Percentiles rank a stretch among this genome's conserved stretches.
Evolutionary conservation across 2,797 vertebrate genomes (phyloP).

Genomic region (Molossus alvarezi): DNA sequence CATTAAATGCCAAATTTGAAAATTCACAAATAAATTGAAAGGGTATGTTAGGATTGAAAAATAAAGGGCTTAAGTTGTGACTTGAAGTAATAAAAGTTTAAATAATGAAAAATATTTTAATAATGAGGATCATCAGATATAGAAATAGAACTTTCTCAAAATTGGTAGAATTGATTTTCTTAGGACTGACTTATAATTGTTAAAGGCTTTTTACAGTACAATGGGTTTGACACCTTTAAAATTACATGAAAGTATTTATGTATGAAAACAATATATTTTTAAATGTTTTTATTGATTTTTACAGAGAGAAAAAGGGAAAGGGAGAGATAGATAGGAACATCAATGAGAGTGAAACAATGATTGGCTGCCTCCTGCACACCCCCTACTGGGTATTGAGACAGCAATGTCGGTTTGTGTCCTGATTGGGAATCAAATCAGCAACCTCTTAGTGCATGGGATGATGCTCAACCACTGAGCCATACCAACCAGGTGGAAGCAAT

Average conservation of each 20-base stretch:
- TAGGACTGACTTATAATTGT: background rate
- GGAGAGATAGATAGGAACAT: no score
- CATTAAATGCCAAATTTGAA: background rate
- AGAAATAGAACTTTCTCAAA: slow-evolving; percentile 32
- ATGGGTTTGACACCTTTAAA: background rate
- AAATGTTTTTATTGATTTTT: no score
- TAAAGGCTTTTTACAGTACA: slow-evolving; percentile 42
- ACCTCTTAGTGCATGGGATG: no score
- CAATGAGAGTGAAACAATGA: no score
- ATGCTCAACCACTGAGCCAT: no score
- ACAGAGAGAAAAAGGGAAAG: no score
- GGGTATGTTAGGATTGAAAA: background rate
- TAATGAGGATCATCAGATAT: slow-evolving; percentile 25
- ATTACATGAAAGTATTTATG: slow-evolving; percentile 43
- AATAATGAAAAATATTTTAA: slow-evolving; percentile 32
- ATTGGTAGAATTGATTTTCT: slow-evolving; percentile 43
- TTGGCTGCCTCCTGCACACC: no score
- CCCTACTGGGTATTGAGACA: no score
- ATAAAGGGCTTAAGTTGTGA: background rate
- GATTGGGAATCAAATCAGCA: no score
- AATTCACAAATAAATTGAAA: slow-evolving; percentile 40
- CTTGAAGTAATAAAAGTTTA: slow-evolving; percentile 59
- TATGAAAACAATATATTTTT: background rate
- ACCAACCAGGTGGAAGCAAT: no score
- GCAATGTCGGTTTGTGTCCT: no score